Percentiles rank a stretch among this genome's conserved stretches.
Conservation (phyloP, 2,888 invertebrate species). For the Drosophila percnosoma region DNA sequence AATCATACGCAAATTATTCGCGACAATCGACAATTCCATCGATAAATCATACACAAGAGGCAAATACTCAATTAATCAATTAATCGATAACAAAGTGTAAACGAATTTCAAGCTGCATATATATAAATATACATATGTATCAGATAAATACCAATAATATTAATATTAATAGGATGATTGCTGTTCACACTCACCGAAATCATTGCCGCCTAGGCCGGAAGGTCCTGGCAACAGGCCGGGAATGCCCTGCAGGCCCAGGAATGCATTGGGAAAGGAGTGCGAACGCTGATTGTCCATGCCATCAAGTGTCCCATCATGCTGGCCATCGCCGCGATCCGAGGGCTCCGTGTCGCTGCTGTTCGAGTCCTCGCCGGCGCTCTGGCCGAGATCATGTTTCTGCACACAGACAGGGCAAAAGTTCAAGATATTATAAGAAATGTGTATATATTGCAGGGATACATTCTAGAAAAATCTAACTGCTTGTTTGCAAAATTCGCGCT, state of each 20-base stretch:
- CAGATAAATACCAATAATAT: not conserved
- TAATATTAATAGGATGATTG: not conserved
- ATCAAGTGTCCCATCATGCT: constrained; percentile 87
- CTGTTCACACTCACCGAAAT: constrained; percentile 89
- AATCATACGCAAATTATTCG: constrained; percentile 65
- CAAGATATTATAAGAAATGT: accelerated
- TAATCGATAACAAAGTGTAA: constrained; percentile 40
- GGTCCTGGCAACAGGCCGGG: constrained; percentile 94
- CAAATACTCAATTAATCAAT: constrained; percentile 54
- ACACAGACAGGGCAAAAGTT: not conserved
- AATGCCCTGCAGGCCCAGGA: constrained; percentile 92
- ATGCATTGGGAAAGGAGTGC: constrained; percentile 91
- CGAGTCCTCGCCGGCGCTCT: constrained; percentile 93
- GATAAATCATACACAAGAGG: constrained; percentile 75
- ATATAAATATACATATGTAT: not conserved
- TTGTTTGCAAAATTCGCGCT: no score
- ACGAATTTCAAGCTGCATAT: constrained; percentile 44
- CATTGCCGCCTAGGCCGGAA: constrained; percentile 92
- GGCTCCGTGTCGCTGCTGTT: constrained; percentile 93
- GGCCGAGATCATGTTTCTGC: constrained; percentile 87
- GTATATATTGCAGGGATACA: no score
- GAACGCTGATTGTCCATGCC: constrained; percentile 89
- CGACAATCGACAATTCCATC: constrained; percentile 37
- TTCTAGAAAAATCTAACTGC: no score
- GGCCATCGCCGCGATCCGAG: constrained; percentile 88